Conservation (phyloP, 2,113 vertebrate species). For the Anser brachyrhynchus region DNA sequence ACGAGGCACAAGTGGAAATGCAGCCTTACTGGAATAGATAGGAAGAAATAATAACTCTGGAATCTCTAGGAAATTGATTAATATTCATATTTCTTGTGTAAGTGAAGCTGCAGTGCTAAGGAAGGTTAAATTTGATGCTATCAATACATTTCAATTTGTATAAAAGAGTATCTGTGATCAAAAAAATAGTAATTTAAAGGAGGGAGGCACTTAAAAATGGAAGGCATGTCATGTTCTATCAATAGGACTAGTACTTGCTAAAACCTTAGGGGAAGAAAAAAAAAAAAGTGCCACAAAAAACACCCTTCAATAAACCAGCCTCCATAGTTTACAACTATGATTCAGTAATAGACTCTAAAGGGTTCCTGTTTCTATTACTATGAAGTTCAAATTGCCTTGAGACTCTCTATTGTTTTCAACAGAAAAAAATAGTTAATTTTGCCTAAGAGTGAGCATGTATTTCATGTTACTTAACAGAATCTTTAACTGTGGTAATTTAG, state of each 20-base stretch:
- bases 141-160: not conserved
- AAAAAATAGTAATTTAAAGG: not conserved
- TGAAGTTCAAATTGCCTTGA: not conserved
- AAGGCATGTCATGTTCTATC: not conserved
- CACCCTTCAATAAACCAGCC: not conserved
- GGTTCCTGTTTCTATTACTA: not conserved
- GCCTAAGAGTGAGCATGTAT: not conserved
- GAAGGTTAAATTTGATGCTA: not conserved
- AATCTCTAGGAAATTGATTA: not conserved
- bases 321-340: not conserved
- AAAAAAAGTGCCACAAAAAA: not conserved
- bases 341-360: not conserved
- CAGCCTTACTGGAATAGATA: not conserved
- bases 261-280: not conserved
- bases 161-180: not conserved
- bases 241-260: not conserved
- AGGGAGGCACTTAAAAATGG: not conserved
- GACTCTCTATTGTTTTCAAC: not conserved
- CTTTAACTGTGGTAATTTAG: not conserved
- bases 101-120: not conserved
- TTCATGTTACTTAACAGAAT: not conserved
- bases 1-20: not conserved
- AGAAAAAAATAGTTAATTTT: not conserved
- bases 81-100: not conserved
- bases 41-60: not conserved